Evolutionary conservation across 2,113 vertebrate species (phyloP).

Genomic region (Gymnorhina tibicen): DNA sequence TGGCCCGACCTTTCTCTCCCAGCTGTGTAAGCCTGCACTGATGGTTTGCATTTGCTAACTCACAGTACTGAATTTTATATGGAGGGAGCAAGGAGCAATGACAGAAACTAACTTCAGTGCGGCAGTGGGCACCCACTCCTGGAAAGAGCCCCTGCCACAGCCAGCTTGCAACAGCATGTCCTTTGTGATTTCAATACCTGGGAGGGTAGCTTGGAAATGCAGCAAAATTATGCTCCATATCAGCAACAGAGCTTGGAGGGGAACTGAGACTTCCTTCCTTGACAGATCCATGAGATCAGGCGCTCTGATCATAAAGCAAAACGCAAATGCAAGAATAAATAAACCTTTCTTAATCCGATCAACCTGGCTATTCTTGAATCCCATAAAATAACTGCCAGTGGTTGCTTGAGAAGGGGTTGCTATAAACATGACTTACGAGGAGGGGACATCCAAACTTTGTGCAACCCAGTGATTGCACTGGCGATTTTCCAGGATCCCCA

Average conservation of each 20-base stretch:
- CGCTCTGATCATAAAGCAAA: background rate
- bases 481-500: background rate
- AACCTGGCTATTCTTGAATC: conserved; percentile 42
- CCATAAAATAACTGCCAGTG: conserved; percentile 1
- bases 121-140: background rate
- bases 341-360: background rate
- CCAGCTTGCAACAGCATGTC: background rate
- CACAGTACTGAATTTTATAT: background rate
- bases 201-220: background rate
- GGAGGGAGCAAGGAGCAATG: background rate
- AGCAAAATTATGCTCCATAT: background rate
- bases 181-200: background rate
- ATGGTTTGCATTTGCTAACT: background rate
- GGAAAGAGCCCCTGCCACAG: background rate
- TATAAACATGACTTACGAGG: conserved; percentile 21
- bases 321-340: background rate
- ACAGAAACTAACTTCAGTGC: background rate
- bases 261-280: background rate
- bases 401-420: conserved; percentile 13
- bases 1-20: background rate
- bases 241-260: background rate
- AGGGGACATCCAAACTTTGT: conserved; percentile 20
- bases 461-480: conserved; percentile 7
- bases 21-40: background rate
- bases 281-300: background rate